A percentile compares a stretch with the other conserved stretches of the same genome.
These are phyloP conservation scores for Thaumatotibia leucotreta DNA, from an alignment of 1,140 invertebrate genomes.

Conservation along the genomic window DNA sequence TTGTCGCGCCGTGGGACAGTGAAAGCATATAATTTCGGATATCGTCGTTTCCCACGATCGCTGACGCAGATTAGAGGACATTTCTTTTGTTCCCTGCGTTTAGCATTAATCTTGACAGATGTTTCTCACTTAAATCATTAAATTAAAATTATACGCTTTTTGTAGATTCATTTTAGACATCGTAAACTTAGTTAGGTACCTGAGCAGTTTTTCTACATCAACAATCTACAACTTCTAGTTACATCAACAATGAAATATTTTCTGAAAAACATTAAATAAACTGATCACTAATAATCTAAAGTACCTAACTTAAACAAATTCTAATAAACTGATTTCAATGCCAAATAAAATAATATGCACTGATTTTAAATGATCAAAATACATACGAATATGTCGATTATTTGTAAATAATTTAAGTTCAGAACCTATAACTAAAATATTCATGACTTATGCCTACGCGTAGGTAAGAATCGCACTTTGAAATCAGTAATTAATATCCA, in stretches of 20 bases:
- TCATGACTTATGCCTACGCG: not conserved
- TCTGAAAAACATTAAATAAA: no score
- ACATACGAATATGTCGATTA: no score
- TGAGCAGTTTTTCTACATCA: no score
- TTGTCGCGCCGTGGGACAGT: not conserved
- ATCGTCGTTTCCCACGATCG: not conserved
- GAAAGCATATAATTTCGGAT: not conserved
- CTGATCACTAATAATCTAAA: no score
- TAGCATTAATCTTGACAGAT: conserved; percentile 3
- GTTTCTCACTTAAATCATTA: not conserved
- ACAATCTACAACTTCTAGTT: no score
- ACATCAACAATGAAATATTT: no score
- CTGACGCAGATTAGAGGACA: not conserved
- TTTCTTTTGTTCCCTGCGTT: not conserved
- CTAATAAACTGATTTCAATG: no score
- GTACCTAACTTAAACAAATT: no score
- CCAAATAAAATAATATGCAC: no score
- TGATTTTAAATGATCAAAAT: no score
- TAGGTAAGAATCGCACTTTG: not conserved
- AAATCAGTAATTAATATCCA: not conserved
- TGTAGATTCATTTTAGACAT: not conserved
- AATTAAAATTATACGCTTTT: conserved; percentile 8
- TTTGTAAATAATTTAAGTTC: no score
- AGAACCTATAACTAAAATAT: no score
- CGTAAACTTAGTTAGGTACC: not conserved